A percentile compares a stretch with the other conserved stretches of the same genome.
These are phyloP conservation scores for Gymnoscopelus braueri DNA, from an alignment of 2,797 vertebrate genomes.

Conservation along the genomic window DNA sequence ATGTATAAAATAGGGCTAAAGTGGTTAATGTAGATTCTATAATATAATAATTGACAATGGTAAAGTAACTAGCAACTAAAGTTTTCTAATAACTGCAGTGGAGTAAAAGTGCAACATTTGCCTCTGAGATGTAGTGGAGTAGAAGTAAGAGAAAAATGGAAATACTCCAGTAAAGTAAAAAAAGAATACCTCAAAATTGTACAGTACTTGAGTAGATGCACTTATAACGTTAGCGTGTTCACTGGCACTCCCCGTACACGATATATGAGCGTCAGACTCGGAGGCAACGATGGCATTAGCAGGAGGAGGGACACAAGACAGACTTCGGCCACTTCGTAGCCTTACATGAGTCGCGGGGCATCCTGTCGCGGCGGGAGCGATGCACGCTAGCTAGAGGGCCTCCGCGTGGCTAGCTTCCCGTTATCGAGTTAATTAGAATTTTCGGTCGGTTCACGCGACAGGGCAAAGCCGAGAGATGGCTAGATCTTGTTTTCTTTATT, in stretches of 20 bases:
- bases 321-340: conserved; percentile 14
- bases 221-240: no score
- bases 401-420: conserved; percentile 31
- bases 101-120: no score
- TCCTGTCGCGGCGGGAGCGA: conserved; percentile 42
- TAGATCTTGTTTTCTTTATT: conserved; percentile 23
- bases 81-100: no score
- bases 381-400: conserved; percentile 27
- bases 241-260: not conserved
- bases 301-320: not conserved
- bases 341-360: conserved; percentile 20
- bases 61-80: no score
- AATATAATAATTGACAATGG: no score
- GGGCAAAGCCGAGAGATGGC: conserved; percentile 45
- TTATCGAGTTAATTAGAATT: conserved; percentile 63
- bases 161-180: no score
- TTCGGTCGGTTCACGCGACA: conserved; percentile 67
- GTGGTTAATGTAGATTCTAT: no score
- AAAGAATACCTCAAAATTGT: no score
- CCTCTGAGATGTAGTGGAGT: no score
- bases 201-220: no score
- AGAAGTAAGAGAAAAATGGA: no score
- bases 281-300: conserved; percentile 17
- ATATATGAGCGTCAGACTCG: conserved; percentile 1
- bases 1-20: no score